Conservation (phyloP, 2,888 invertebrate genomes). For the Trichopoda pennipes region DNA sequence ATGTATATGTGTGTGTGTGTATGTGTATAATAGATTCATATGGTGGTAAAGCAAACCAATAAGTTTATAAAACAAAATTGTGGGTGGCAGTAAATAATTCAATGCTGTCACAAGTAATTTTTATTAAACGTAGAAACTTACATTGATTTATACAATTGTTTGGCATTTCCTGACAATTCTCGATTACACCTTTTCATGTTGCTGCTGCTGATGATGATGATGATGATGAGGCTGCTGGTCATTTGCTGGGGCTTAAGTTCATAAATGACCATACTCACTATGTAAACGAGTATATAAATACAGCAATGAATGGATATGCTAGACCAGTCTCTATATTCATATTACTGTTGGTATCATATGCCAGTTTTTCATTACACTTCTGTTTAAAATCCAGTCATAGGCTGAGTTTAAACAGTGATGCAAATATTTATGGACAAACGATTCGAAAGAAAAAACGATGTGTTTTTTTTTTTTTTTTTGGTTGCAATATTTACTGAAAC, state of each 20-base stretch:
- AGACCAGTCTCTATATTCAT: background rate
- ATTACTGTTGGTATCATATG: constrained; percentile 18
- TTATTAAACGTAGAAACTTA: constrained; percentile 13
- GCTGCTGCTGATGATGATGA: constrained; percentile 21
- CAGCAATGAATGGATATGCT: background rate
- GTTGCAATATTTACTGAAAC: constrained; percentile 28
- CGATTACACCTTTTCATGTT: constrained; percentile 41
- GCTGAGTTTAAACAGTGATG: constrained; percentile 2
- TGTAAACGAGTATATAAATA: background rate
- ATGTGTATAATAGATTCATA: constrained; percentile 25
- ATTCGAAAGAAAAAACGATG: background rate
- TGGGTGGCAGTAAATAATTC: constrained; percentile 22
- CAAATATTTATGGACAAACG: constrained; percentile 45
- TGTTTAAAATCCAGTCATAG: constrained; percentile 46
- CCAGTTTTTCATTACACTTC: constrained; percentile 8
- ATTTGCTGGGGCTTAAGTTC: constrained; percentile 36
- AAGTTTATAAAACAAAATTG: background rate
- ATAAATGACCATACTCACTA: background rate
- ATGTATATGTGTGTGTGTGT: no score
- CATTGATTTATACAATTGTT: constrained; percentile 53
- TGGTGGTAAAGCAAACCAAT: constrained; percentile 22
- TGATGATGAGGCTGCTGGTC: constrained; percentile 24
- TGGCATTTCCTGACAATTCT: constrained; percentile 62
- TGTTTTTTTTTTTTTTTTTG: background rate
- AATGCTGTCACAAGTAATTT: background rate